phyloP scores from a whole-genome alignment of 2,113 vertebrate genomes.

The Ctenodactylus gundi region DNA sequence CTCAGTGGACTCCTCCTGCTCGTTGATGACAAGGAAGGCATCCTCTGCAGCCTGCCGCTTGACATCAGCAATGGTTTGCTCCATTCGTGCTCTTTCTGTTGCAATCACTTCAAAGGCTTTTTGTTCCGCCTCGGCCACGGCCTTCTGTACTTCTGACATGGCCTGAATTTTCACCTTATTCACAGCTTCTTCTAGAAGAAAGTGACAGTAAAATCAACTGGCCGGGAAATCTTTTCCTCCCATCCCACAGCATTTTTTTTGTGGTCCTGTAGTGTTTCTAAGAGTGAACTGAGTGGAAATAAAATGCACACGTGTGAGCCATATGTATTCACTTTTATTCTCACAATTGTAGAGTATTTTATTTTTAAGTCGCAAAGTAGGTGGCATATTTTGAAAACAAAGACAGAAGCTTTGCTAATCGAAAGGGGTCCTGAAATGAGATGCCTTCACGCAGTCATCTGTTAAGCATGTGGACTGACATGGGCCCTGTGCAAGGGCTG shows the following conservation, averaged over 20 bases:
- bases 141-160: constrained; percentile 99
- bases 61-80: constrained; percentile 95
- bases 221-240: constrained; percentile 42
- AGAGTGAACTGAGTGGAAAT: not conserved
- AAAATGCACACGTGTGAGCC: not conserved
- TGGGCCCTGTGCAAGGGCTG: not conserved
- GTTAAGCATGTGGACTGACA: not conserved
- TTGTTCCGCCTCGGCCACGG: constrained; percentile 96
- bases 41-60: constrained; percentile 97
- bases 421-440: too few species aligned
- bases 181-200: constrained; percentile 95
- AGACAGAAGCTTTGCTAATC: too few species aligned
- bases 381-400: too few species aligned
- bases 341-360: too few species aligned
- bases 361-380: too few species aligned
- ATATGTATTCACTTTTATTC: not conserved
- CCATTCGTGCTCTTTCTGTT: constrained; percentile 96
- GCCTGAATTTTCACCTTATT: constrained; percentile 99
- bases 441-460: too few species aligned
- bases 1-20: constrained; percentile 99
- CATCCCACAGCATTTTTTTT: not conserved
- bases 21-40: constrained; percentile 96
- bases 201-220: constrained; percentile 76
- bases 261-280: too few species aligned
- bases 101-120: constrained; percentile 99